Evolutionary conservation across 2,797 vertebrate genomes (phyloP).

Genomic region (Sebastes melanostomus): DNA sequence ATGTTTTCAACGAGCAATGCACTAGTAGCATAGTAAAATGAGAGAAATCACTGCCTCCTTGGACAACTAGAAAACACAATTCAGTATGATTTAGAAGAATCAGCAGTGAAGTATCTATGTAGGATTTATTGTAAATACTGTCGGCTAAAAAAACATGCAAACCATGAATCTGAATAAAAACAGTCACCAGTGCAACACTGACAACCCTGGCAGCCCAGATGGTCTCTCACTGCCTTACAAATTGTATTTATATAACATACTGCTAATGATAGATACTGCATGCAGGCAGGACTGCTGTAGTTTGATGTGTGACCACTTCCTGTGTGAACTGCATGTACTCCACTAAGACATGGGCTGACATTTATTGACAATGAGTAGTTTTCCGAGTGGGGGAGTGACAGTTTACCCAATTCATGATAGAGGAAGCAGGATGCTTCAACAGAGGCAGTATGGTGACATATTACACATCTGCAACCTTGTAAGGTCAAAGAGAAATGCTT

Average conservation of each 20-base stretch:
- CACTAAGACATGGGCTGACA: background rate
- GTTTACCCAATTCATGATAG: background rate
- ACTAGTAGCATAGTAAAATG: background rate
- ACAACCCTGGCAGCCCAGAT: background rate
- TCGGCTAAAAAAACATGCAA: background rate
- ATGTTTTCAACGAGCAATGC: too few species aligned
- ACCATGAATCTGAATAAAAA: background rate
- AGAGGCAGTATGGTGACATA: background rate
- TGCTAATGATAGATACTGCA: background rate
- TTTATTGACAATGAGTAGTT: background rate
- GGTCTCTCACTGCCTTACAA: slow-evolving; percentile 1
- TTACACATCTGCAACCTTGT: background rate
- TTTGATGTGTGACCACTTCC: slow-evolving; percentile 16
- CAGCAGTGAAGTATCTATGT: background rate
- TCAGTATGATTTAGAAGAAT: background rate
- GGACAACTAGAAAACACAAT: background rate
- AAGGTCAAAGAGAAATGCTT: background rate
- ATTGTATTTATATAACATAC: background rate
- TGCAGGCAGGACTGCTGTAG: background rate
- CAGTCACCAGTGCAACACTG: slow-evolving; percentile 32
- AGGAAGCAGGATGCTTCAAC: slow-evolving; percentile 12
- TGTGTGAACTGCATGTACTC: slow-evolving; percentile 1
- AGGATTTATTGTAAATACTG: background rate
- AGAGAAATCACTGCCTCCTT: background rate
- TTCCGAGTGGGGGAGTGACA: background rate